Percentiles rank a stretch among this genome's conserved stretches.
Evolutionary conservation across 2,888 invertebrate genomes (phyloP).

Genomic region (Brenthis hecate): DNA sequence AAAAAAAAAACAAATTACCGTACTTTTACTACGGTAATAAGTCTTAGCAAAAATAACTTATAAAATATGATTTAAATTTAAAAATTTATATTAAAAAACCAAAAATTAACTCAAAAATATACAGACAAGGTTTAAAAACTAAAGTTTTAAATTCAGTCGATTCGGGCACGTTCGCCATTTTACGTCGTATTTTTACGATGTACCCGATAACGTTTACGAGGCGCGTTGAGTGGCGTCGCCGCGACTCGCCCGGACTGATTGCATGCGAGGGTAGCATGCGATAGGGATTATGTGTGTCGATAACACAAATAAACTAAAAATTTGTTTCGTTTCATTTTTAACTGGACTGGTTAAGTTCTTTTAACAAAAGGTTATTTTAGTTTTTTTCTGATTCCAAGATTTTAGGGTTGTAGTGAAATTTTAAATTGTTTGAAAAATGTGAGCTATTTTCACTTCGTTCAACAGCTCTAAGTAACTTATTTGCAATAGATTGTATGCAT

Average conservation of each 20-base stretch:
- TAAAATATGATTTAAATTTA: background rate
- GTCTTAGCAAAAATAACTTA: background rate
- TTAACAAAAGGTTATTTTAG: no score
- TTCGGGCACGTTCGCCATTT: slow-evolving; percentile 66
- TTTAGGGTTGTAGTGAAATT: no score
- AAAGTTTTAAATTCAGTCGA: slow-evolving; percentile 30
- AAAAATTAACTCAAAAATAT: slow-evolving; percentile 11
- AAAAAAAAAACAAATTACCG: no score
- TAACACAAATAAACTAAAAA: background rate
- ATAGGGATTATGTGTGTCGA: slow-evolving; percentile 32
- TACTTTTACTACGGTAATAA: no score
- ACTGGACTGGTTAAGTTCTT: no score
- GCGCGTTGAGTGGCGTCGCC: slow-evolving; percentile 78
- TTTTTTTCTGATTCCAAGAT: no score
- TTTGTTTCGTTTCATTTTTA: no score
- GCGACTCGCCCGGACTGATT: slow-evolving; percentile 76
- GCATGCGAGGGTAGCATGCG: slow-evolving; percentile 56
- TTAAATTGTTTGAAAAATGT: no score
- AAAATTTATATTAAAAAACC: background rate
- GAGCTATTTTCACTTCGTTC: no score
- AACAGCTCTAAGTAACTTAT: no score
- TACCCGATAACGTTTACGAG: slow-evolving; percentile 80
- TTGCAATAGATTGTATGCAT: no score
- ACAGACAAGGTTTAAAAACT: slow-evolving; percentile 14
- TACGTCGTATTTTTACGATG: slow-evolving; percentile 79